Base-by-base conservation (phyloP, 2,888 invertebrate species). In the Agriopis aurantiaria region DNA sequence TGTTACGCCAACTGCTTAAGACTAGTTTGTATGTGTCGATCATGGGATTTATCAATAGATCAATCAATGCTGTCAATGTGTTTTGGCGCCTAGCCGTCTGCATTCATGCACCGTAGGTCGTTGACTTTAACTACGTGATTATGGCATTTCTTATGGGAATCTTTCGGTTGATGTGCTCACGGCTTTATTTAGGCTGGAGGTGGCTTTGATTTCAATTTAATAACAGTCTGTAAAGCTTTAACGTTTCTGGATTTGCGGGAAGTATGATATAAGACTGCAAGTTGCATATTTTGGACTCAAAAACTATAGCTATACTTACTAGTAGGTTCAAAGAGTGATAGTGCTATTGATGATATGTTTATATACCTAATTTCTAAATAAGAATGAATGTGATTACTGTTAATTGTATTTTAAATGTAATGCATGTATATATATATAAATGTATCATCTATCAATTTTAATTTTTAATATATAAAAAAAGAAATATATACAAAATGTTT, bases 1-100 rank as follows among this genome's bases (percentile, higher is more conserved):
- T 65, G 69, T 65, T 65, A 57, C 51, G 51, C 40, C 14, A 62
- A 69, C 58, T 11, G 41, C 43, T 48, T 53, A 46, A 65, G 71
- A 74, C 75, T 67, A 69, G 75, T 73, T 71, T 58, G 61, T 66
- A 52, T 64, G 62, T 61, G 71, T 48, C 61, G 69, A 65, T 74
- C 71, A 72, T 69, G 69, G 70, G 75, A 66, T 75, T 63, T 62
- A 87, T 83, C 82, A 78, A 84, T 85, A 83, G 78, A 91, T 91
- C 88, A 90, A 90, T 89, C 88, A 88, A 77, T 80, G 80, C 76
- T 84, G 84, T 85, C 86, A 85, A 81, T 85, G 84, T 82, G 83
- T 82, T 81, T 82, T 81, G 92, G 92, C 91, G 91, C 91, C 92
- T 86, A 58, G 82, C 86, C 79, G 91, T 91, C 91, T 91, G 82